Conservation (phyloP, 2,113 vertebrate species). For the Caranx melampygus region DNA sequence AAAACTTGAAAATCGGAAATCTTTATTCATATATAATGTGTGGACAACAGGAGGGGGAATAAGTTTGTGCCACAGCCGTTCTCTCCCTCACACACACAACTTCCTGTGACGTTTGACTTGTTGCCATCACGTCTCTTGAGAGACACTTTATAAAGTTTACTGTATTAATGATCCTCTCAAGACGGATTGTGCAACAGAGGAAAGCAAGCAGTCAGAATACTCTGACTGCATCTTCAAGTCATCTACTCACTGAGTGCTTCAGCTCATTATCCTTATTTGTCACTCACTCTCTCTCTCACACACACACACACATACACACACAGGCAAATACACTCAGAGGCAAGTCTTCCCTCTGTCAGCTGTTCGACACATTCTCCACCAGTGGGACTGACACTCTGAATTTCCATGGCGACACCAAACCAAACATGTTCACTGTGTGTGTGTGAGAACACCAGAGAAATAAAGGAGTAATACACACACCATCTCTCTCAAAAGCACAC, state of each 20-base stretch:
- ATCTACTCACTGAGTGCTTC: slow-evolving; percentile 21
- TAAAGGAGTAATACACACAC: not conserved
- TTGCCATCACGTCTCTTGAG: not conserved
- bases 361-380: slow-evolving; percentile 44
- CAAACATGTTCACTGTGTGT: slow-evolving; percentile 16
- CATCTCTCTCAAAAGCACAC: not conserved
- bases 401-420: slow-evolving; percentile 56
- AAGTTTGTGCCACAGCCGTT: not conserved
- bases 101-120: not conserved
- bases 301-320: slow-evolving; percentile 38
- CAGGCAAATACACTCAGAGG: slow-evolving; percentile 39
- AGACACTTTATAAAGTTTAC: not conserved
- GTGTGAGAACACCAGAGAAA: not conserved
- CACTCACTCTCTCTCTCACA: slow-evolving; percentile 16
- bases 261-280: slow-evolving; percentile 65
- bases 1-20: no score
- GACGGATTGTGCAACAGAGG: not conserved
- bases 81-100: no score
- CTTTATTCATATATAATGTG: not conserved
- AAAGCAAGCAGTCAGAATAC: not conserved
- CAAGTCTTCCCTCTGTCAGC: slow-evolving; percentile 43
- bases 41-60: not conserved
- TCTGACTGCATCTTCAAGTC: slow-evolving; percentile 5
- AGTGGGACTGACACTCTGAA: slow-evolving; percentile 28
- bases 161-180: slow-evolving; percentile 10